Percentiles rank a stretch among this genome's conserved stretches.
Evolutionary conservation across 2,888 invertebrate species (phyloP).

Genomic region (Chironomus riparius): DNA sequence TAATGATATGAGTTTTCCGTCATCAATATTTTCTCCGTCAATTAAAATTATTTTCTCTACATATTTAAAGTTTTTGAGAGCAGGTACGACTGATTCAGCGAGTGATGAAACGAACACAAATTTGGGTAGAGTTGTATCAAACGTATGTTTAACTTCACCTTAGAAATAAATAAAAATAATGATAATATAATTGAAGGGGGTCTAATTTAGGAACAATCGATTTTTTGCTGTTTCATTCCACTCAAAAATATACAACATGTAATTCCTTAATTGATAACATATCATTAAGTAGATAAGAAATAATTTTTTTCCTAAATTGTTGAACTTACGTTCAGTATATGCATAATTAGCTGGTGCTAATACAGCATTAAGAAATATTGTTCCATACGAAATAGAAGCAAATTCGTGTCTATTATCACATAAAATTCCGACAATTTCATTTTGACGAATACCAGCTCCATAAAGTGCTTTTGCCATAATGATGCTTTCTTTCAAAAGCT

Average conservation of each 20-base stretch:
- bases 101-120: constrained; percentile 42
- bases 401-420: constrained; percentile 51
- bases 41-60: neutral
- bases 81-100: constrained; percentile 29
- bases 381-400: constrained; percentile 44
- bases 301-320: neutral
- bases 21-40: neutral
- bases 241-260: neutral
- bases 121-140: constrained; percentile 45
- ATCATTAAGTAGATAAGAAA: no score
- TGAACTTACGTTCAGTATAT: constrained; percentile 46
- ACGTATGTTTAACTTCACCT: constrained; percentile 45
- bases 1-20: constrained; percentile 34
- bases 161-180: neutral
- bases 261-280: neutral
- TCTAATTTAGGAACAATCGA: no score
- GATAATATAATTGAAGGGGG: no score
- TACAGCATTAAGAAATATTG: constrained; percentile 47
- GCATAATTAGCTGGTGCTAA: constrained; percentile 51
- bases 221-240: neutral
- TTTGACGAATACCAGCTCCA: constrained; percentile 42
- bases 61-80: neutral
- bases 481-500: constrained; percentile 35
- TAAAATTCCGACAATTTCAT: constrained; percentile 48
- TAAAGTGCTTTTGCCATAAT: constrained; percentile 39